Evolutionary conservation across 92 coral and sea anemone genomes (phyloP).

Genomic region (Muricea muricata): DNA sequence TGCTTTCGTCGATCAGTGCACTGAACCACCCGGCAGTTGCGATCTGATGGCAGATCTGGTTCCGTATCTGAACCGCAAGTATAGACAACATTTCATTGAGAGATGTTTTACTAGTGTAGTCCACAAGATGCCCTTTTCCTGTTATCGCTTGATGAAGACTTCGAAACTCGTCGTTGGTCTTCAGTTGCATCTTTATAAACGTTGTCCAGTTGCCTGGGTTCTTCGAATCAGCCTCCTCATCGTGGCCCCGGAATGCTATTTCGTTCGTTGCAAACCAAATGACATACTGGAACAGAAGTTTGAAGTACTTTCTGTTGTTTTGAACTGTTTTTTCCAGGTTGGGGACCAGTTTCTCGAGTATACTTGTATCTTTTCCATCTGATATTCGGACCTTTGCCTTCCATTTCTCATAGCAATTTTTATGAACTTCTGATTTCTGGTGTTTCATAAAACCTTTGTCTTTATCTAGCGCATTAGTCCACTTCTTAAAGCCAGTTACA

Average conservation of each 20-base stretch:
- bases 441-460: not conserved
- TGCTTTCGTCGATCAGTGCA: constrained; percentile 26
- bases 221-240: constrained; percentile 6
- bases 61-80: not conserved
- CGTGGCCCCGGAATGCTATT: constrained; percentile 35
- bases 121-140: not conserved
- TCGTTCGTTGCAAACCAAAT: constrained; percentile 12
- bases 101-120: not conserved
- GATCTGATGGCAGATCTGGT: not conserved
- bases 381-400: not conserved
- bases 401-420: not conserved
- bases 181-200: not conserved
- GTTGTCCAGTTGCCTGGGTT: constrained; percentile 24
- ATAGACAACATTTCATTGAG: not conserved
- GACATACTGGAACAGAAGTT: not conserved
- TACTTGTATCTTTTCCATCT: not conserved
- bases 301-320: not conserved
- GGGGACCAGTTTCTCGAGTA: not conserved
- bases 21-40: not conserved
- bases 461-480: not conserved
- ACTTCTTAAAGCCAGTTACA: not conserved
- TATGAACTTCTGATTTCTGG: not conserved
- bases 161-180: not conserved
- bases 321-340: not conserved
- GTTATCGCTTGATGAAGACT: not conserved